These are phyloP conservation scores for Drosophila gunungcola DNA, from an alignment of 1,140 invertebrate species.

Conservation along the genomic window DNA sequence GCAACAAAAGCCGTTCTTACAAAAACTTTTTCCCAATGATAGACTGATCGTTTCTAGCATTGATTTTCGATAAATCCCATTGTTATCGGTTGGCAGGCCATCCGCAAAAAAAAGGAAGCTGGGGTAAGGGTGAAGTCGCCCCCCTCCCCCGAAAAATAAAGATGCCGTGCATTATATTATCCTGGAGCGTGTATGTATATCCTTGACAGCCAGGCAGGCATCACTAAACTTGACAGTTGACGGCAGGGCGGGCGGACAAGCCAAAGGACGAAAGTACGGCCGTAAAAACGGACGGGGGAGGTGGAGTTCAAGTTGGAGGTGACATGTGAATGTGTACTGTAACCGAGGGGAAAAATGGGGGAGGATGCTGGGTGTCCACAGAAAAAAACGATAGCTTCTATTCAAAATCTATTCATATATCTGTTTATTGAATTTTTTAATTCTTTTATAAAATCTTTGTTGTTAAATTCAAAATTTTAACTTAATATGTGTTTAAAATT, in stretches of 20 bases:
- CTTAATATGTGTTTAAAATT: too few relatives aligned
- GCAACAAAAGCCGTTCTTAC: neutral
- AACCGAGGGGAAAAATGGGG: neutral
- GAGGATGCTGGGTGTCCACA: conserved; percentile 6
- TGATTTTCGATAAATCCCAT: conserved; percentile 32
- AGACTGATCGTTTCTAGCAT: conserved; percentile 11
- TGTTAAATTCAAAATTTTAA: too few relatives aligned
- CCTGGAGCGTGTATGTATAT: conserved; percentile 70
- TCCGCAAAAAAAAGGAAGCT: conserved; percentile 26
- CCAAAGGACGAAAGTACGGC: conserved; percentile 15
- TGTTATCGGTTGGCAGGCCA: conserved; percentile 26
- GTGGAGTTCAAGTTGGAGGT: conserved; percentile 20
- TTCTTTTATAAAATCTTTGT: too few relatives aligned
- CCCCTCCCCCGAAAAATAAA: neutral
- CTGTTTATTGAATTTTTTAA: too few relatives aligned
- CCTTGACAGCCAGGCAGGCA: conserved; percentile 63
- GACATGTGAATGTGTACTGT: conserved; percentile 42
- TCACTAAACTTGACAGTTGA: conserved; percentile 78
- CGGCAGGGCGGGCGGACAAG: conserved; percentile 9
- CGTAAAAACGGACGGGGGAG: conserved; percentile 36
- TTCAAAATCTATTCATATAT: too few relatives aligned
- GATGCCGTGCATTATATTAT: conserved; percentile 19
- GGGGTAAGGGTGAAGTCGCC: neutral
- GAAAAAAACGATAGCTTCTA: neutral
- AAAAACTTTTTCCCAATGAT: neutral